phyloP scores from a whole-genome alignment of 2,113 vertebrate species.

The Amblyornis subalaris region DNA sequence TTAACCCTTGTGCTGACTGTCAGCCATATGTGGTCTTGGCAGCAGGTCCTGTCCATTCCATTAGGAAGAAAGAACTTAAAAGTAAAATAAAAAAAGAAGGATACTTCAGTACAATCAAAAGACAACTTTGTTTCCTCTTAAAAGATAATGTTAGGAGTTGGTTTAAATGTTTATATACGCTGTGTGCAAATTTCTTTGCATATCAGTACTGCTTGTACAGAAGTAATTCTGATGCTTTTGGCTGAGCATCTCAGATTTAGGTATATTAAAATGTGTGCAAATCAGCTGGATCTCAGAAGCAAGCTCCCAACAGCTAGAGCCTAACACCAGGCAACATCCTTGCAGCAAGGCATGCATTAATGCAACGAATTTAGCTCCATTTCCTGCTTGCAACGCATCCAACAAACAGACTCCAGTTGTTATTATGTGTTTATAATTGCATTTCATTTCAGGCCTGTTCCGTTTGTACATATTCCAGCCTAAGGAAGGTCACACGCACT shows the following conservation, averaged over 20 bases:
- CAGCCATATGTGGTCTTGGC: background rate
- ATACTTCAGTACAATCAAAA: background rate
- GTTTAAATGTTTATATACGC: background rate
- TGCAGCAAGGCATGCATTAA: background rate
- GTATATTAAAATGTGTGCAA: background rate
- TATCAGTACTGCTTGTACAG: background rate
- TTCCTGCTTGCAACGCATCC: background rate
- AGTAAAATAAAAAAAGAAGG: background rate
- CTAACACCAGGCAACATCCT: background rate
- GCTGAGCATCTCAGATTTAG: background rate
- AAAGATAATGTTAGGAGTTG: background rate
- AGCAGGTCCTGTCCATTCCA: background rate
- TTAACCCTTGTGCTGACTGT: background rate
- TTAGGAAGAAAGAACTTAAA: background rate
- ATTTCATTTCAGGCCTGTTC: slow-evolving; percentile 19
- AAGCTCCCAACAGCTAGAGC: background rate
- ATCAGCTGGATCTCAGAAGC: background rate
- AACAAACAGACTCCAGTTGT: background rate
- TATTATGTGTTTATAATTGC: slow-evolving; percentile 8
- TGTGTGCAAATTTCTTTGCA: background rate
- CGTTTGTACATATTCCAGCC: background rate
- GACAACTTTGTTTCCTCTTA: background rate
- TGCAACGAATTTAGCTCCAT: background rate
- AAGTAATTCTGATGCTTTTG: background rate
- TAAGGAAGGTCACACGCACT: background rate